A percentile compares a stretch with the other conserved stretches of the same genome.
Evolutionary conservation across 2,797 vertebrate species (phyloP).

Genomic region (Dendrocincla tyrannina): DNA sequence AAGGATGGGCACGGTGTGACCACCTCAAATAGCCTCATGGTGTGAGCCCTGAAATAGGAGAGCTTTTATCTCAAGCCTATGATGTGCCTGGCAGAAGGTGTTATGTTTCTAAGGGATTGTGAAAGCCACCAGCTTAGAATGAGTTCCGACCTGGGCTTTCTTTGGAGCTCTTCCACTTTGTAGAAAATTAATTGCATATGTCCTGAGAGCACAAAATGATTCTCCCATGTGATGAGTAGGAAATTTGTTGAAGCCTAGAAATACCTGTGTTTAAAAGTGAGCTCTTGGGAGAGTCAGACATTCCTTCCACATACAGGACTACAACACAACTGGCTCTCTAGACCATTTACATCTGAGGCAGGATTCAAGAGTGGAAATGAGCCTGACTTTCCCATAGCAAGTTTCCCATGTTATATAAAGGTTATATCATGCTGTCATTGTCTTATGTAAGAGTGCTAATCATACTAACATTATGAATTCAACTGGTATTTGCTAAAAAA

Average conservation of each 20-base stretch:
- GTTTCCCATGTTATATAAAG: neutral
- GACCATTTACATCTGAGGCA: neutral
- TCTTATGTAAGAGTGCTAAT: neutral
- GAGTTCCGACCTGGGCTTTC: neutral
- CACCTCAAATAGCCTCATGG: neutral
- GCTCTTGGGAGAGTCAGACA: neutral
- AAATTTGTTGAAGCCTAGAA: neutral
- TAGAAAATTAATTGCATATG: conserved; percentile 34
- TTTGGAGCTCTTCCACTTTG: conserved; percentile 37
- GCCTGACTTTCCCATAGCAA: neutral
- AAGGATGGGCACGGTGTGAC: neutral
- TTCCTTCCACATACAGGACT: neutral
- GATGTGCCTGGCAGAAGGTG: neutral
- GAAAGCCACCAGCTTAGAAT: neutral
- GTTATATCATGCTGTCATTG: neutral
- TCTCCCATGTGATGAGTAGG: conserved; percentile 7
- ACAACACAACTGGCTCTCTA: neutral
- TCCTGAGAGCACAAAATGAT: neutral
- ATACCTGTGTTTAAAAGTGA: neutral
- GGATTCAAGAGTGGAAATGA: neutral
- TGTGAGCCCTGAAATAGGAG: neutral
- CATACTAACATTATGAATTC: neutral
- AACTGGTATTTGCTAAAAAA: neutral
- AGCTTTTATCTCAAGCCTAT: neutral
- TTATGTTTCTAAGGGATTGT: conserved; percentile 8